Evolutionary conservation across 2,113 vertebrate species (phyloP), one percentile per base, ranked within the genome.

Genomic region (Hemibagrus wyckioides): DNA sequence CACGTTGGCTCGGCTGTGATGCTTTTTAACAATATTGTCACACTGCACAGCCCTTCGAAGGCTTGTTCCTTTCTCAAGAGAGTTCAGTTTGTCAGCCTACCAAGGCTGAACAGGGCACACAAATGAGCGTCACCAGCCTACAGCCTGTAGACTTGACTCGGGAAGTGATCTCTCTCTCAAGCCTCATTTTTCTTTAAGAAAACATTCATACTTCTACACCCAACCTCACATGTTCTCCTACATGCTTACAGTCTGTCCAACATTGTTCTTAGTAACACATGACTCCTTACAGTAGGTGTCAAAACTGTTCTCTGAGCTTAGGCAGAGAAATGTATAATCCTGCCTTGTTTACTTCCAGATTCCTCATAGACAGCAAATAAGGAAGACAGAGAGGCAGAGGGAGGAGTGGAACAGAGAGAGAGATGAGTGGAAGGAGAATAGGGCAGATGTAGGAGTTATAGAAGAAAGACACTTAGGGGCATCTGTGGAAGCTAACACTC

Each of bases 71-170:
- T n/a, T 50, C 25, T 50, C 6, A 50, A 57, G 36, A 67, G 17
- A 82, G 79, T 71, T 83, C 19, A 30, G 61, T 83, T 83, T 50
- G 33, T 79, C 96, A 97, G 91, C 92, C 96, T 67, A 92, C 96
- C 83, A 97, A 97, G 94, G 95, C 97, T 4, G 95, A 96, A 89
- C 94, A 96, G 0, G 95, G 96, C 59, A 95, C 97, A 75, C 96
- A 97, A 93, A 94, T 98, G 88, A 96, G 94, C 4, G 96, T 97
- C 89, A 96, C 96, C 90, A 96, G 94, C 79, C 95, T 97, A 36
- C 97, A 97, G 91, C 95, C 96, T 17, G 96, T 97, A 89, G 97
- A 97, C 67, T 95, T 97, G 91, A 94, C 95, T 85, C 96, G 95
- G 87, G 97, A 98, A 95, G 97, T 97, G 92, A 88, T 89, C n/a